A percentile compares a stretch with the other conserved stretches of the same genome.
Evolutionary conservation across 2,113 vertebrate species (phyloP).

Genomic region (Tachuris rubrigastra): DNA sequence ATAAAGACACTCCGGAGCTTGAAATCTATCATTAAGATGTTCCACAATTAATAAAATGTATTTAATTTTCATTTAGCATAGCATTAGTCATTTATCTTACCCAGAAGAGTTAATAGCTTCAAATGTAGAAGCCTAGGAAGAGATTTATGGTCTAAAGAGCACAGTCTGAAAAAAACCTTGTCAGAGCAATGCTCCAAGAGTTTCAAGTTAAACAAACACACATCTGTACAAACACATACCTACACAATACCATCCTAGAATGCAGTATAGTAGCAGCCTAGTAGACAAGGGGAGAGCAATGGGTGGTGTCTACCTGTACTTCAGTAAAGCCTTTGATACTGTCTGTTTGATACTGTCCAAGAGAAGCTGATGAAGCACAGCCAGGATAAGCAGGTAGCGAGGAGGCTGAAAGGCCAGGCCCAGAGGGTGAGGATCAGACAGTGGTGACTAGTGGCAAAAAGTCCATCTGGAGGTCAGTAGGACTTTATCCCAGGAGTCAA

Average conservation of each 20-base stretch:
- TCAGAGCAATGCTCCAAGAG: not conserved
- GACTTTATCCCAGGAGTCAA: not conserved
- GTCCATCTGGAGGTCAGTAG: too few species aligned
- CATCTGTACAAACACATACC: not conserved
- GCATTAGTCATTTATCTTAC: not conserved
- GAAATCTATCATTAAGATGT: not conserved
- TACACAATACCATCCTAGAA: not conserved
- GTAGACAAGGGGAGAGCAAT: not conserved
- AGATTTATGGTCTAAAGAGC: not conserved
- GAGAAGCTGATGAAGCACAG: not conserved
- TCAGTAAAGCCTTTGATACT: not conserved
- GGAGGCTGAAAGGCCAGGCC: not conserved
- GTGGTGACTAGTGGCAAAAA: not conserved
- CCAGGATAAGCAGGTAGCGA: not conserved
- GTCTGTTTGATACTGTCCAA: not conserved
- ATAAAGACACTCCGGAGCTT: not conserved
- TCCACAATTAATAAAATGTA: not conserved
- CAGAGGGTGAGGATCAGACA: not conserved
- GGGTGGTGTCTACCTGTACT: not conserved
- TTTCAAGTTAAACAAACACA: not conserved
- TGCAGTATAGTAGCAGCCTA: not conserved
- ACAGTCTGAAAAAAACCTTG: not conserved
- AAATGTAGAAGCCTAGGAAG: not conserved
- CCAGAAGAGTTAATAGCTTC: not conserved
- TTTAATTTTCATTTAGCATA: not conserved